Evolutionary conservation across 1,140 invertebrate genomes (phyloP).

Genomic region (Lucilia sericata): DNA sequence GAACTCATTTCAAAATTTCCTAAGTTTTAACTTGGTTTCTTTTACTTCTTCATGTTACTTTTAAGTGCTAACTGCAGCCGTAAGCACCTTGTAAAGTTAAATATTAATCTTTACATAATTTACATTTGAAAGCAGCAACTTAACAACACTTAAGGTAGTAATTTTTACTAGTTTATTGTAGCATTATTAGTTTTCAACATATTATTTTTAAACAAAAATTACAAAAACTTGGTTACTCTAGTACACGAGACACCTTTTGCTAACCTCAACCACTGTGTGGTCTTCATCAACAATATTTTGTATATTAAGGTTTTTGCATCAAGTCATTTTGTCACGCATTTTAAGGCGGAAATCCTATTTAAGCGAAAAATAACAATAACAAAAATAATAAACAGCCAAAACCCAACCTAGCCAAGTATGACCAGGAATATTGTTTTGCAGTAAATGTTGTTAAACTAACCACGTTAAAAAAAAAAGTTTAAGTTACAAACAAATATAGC

Average conservation of each 20-base stretch:
- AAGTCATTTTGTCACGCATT: constrained; percentile 43
- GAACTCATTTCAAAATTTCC: too few relatives aligned
- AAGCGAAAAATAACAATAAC: constrained; percentile 22
- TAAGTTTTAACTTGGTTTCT: too few relatives aligned
- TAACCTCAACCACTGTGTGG: neutral
- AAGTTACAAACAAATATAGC: constrained; percentile 3
- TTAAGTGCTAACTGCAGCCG: too few relatives aligned
- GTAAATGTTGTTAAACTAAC: neutral
- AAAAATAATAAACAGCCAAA: neutral
- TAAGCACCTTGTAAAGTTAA: neutral
- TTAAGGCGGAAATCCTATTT: constrained; percentile 43
- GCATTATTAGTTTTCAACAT: constrained; percentile 19
- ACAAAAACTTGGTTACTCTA: neutral
- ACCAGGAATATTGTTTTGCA: neutral
- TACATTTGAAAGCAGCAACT: constrained; percentile 16
- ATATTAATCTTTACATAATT: constrained; percentile 17
- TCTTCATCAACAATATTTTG: neutral
- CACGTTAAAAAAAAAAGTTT: neutral
- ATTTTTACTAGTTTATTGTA: neutral
- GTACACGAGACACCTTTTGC: too few relatives aligned
- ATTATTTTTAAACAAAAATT: neutral
- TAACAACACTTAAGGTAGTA: constrained; percentile 24
- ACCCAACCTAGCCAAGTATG: neutral
- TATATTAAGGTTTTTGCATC: neutral
- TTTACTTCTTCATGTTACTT: too few relatives aligned